These are phyloP conservation scores for Drosophila niveifrons DNA, from an alignment of 2,888 invertebrate genomes.

Conservation along the genomic window DNA sequence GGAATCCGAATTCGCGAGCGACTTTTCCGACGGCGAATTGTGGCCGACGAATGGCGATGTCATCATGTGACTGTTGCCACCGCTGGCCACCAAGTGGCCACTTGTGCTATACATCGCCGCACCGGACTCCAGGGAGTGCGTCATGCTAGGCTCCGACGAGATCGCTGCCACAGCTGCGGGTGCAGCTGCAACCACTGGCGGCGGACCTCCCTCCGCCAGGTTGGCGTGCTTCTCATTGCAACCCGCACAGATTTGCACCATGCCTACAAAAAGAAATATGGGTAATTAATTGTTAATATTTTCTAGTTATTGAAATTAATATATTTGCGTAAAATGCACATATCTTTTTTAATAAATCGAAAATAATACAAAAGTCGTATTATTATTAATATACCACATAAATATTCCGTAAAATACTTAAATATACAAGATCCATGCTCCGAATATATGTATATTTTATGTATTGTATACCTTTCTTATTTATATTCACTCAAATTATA, in stretches of 20 bases:
- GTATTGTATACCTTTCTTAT: too few species aligned
- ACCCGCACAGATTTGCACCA: conserved; percentile 94
- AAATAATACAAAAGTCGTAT: too few species aligned
- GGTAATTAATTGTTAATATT: too few species aligned
- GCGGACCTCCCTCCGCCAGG: conserved; percentile 85
- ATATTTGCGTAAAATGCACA: too few species aligned
- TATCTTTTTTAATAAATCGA: too few species aligned
- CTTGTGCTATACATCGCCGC: conserved; percentile 66
- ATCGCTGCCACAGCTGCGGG: conserved; percentile 37
- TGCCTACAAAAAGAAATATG: conserved; percentile 85
- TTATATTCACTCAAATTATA: too few species aligned
- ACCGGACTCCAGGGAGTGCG: conserved; percentile 57
- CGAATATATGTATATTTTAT: too few species aligned
- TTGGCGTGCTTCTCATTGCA: conserved; percentile 92
- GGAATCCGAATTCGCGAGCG: conserved; percentile 84
- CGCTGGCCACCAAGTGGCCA: conserved; percentile 32
- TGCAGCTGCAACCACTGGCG: conserved; percentile 61
- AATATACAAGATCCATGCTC: too few species aligned
- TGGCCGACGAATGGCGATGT: conserved; percentile 69
- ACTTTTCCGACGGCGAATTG: conserved; percentile 85
- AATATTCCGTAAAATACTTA: too few species aligned
- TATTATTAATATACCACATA: too few species aligned
- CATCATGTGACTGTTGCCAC: conserved; percentile 35
- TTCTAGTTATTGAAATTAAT: too few species aligned
- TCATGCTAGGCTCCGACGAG: conserved; percentile 42